These are phyloP conservation scores for Myotis lucifugus DNA, from an alignment of 2,113 vertebrate species.

Conservation along the genomic window DNA sequence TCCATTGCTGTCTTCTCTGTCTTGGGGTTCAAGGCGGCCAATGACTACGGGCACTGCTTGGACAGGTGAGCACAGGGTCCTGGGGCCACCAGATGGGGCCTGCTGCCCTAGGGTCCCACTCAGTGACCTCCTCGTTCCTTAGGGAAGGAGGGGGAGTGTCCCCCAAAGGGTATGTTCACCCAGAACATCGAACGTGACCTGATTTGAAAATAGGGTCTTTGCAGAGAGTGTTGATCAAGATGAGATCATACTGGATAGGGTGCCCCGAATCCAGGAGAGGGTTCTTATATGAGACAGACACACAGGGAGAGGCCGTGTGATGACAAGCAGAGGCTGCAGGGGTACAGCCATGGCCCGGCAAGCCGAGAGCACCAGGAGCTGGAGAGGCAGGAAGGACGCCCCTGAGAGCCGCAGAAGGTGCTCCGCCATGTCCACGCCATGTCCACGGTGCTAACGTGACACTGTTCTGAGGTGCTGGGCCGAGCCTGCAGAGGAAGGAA, in stretches of 20 bases:
- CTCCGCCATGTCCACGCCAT: accelerated
- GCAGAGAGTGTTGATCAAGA: accelerated
- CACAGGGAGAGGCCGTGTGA: accelerated
- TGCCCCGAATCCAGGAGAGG: accelerated
- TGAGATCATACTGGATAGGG: accelerated
- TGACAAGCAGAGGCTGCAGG: no score
- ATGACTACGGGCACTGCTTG: slow-evolving; percentile 84
- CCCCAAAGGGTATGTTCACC: no score
- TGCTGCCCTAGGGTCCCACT: accelerated
- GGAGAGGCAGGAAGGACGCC: no score
- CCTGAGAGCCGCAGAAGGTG: accelerated
- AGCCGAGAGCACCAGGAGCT: background rate
- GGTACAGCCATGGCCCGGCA: background rate
- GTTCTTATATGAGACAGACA: background rate
- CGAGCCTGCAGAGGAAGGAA: accelerated
- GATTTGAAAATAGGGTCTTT: background rate
- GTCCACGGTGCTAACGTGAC: accelerated
- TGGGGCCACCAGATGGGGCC: accelerated
- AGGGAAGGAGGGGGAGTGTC: no score
- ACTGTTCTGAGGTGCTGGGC: background rate
- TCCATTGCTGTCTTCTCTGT: slow-evolving; percentile 93
- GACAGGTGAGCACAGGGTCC: slow-evolving; percentile 79
- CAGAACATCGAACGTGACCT: background rate
- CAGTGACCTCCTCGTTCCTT: background rate
- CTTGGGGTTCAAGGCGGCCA: slow-evolving; percentile 94